A percentile compares a stretch with the other conserved stretches of the same genome.
phyloP scores from a whole-genome alignment of 1,140 invertebrate genomes.

The Magallana ariakensis region DNA sequence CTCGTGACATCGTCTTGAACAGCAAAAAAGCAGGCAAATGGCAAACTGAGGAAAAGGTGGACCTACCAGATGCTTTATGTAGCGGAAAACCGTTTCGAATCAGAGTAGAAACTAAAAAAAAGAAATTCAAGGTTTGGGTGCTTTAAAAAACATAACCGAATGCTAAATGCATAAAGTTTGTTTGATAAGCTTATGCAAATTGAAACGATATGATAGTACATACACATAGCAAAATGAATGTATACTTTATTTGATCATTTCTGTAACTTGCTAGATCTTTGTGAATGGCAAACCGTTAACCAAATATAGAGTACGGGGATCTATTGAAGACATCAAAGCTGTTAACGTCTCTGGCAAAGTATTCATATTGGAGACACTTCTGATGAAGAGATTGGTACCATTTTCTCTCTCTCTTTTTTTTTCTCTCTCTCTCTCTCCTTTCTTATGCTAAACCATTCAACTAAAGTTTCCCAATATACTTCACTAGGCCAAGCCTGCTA shows the following conservation, averaged over 20 bases:
- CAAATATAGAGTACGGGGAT: constrained; percentile 41
- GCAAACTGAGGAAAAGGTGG: constrained; percentile 89
- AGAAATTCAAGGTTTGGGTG: constrained; percentile 84
- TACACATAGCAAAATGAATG: not conserved
- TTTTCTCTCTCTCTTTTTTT: constrained; percentile 19
- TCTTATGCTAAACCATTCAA: too few species aligned
- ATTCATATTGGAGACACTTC: constrained; percentile 65
- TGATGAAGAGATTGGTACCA: constrained; percentile 61
- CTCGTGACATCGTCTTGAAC: constrained; percentile 86
- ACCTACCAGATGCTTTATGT: constrained; percentile 84
- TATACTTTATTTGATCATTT: not conserved
- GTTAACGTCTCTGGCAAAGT: constrained; percentile 63
- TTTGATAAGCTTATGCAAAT: not conserved
- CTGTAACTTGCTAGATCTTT: not conserved
- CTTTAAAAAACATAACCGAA: not conserved
- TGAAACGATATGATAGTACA: not conserved
- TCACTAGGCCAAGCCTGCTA: constrained; percentile 58
- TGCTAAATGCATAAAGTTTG: not conserved
- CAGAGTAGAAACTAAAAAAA: constrained; percentile 86
- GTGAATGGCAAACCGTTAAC: not conserved
- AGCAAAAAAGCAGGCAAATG: constrained; percentile 81
- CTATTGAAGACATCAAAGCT: constrained; percentile 58
- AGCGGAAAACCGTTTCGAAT: constrained; percentile 87
- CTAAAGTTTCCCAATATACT: too few species aligned
- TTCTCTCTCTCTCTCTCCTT: not conserved